phyloP scores from a whole-genome alignment of 2,888 invertebrate species.

The Caenorhabditis becei region DNA sequence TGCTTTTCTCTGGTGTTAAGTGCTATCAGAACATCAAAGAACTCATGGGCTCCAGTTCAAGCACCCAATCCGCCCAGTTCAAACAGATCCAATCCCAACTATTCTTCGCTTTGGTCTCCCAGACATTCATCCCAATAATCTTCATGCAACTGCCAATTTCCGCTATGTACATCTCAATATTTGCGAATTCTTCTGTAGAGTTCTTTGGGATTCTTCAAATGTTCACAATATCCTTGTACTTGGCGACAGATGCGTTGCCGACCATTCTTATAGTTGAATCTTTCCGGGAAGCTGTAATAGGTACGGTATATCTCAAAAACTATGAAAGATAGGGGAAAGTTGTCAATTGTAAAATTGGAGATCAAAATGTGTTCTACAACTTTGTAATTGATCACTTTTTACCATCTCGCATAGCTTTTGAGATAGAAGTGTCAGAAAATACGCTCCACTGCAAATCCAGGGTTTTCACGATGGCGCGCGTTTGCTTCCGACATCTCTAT shows the following conservation, averaged over 20 bases:
- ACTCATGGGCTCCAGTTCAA: constrained; percentile 11
- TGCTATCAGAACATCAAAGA: constrained; percentile 26
- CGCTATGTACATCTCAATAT: constrained; percentile 7
- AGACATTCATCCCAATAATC: constrained; percentile 27
- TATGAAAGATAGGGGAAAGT: too few relatives aligned
- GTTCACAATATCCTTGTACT: constrained; percentile 19
- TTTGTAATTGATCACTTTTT: too few relatives aligned
- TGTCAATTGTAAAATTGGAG: too few relatives aligned
- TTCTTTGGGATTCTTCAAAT: constrained; percentile 22
- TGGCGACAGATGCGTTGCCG: constrained; percentile 34
- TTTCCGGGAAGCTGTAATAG: constrained; percentile 29
- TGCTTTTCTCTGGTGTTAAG: constrained; percentile 19
- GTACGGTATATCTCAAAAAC: too few relatives aligned
- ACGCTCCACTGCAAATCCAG: too few relatives aligned
- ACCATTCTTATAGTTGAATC: constrained; percentile 35
- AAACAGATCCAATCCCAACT: constrained; percentile 34
- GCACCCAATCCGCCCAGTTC: constrained; percentile 4
- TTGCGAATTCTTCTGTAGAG: background rate
- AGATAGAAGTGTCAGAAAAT: too few relatives aligned
- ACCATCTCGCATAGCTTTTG: too few relatives aligned
- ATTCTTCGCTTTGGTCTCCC: constrained; percentile 31
- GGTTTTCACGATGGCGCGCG: too few relatives aligned
- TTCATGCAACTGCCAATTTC: constrained; percentile 34
- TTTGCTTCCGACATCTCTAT: too few relatives aligned
- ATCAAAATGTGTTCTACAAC: too few relatives aligned